A percentile compares a stretch with the other conserved stretches of the same genome.
phyloP scores from a whole-genome alignment of 2,888 invertebrate genomes.

The Plebejus melissa region DNA sequence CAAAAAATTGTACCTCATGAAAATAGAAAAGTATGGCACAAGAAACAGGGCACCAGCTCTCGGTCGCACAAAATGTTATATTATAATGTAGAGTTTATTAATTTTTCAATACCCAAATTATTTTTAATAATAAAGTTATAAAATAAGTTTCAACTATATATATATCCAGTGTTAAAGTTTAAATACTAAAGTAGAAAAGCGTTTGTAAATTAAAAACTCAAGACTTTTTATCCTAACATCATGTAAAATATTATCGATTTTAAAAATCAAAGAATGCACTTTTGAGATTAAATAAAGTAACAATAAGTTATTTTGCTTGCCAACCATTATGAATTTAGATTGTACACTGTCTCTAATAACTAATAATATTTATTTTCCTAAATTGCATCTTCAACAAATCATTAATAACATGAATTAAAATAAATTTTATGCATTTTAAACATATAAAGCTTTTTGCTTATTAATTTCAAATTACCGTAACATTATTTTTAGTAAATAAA shows the following conservation, averaged over 20 bases:
- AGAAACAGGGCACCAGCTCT: background rate
- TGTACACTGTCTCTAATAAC: background rate
- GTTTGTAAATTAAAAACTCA: background rate
- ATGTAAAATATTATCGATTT: background rate
- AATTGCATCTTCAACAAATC: background rate
- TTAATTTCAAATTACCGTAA: background rate
- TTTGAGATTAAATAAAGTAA: background rate
- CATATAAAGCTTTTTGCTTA: background rate
- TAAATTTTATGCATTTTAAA: background rate
- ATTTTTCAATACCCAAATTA: slow-evolving; percentile 14
- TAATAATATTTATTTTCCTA: background rate
- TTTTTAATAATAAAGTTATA: background rate
- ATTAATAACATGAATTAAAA: background rate
- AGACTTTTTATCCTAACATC: background rate
- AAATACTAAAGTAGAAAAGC: background rate
- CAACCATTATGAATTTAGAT: background rate
- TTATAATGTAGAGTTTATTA: background rate
- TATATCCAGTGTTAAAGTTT: background rate
- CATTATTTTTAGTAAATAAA: background rate
- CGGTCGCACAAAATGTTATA: slow-evolving; percentile 16
- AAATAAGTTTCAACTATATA: background rate
- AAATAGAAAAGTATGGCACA: slow-evolving; percentile 12
- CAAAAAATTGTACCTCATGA: slow-evolving; percentile 13
- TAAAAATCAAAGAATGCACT: background rate
- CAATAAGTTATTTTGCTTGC: background rate